Evolutionary conservation across 2,888 invertebrate genomes (phyloP), one percentile per base, ranked within the genome.

Genomic region (Drosophila anomalata): DNA sequence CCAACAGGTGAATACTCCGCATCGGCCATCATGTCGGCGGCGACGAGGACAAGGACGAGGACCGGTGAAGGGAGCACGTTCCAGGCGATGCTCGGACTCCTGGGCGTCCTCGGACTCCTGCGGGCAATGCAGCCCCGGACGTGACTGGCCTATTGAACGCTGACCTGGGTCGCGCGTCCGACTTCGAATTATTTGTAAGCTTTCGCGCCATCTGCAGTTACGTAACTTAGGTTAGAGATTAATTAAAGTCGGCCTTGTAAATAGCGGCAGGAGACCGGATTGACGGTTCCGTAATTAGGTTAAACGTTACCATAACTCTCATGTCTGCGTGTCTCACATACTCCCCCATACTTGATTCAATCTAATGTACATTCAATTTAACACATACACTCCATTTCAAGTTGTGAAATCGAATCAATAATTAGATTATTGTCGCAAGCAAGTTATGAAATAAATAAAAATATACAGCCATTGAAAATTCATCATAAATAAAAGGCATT

Each of bases 1-100:
- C 83, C 79, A 86, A 69, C 76, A 91, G 91, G 91, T 77, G 91
- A 92, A 79, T 92, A 92, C 78, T 92, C 91, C 48, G 91, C 92
- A 76, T 92, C 92, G 75, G 91, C 91, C 66, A 92, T 92, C 72
- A 92, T 91, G 90, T 92, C 91, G 50, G 82, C 86, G 54, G 89
- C 89, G 56, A 66, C 60, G 3, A 57, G 44, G 63, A 63, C 65
- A 46, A 24, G 39, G 7, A 63, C 65, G 44, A 31, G 39, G 12
- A 31, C 11, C 3, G 46, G 46, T 39, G 63, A 29, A 5, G 24
- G 63, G 60, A 70, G 78, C 80, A 78, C 78, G 73, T 77, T 76
- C 62, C 75, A 62, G 62, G 72, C 86, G 71, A 66, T 81, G 56
- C 59, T 85, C 48, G 69, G 83, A 58, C 59, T 89, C 58, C 57